Conservation (phyloP, 1,140 invertebrate genomes). For the Heliconius hermathena region DNA sequence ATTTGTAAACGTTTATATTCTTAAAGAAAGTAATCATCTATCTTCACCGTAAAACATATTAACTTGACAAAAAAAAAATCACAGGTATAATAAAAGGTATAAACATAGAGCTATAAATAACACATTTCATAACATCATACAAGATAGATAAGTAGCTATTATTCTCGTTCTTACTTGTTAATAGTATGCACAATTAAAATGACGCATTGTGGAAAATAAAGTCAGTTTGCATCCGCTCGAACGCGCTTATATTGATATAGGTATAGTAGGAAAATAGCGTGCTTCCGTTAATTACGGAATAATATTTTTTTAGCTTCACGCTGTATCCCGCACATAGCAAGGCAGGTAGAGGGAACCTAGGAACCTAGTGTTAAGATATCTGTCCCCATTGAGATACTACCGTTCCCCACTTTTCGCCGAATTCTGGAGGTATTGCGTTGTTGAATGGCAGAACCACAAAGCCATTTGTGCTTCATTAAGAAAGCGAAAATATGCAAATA, state of each 20-base stretch:
- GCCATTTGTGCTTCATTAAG: too few species aligned
- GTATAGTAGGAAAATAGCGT: constrained; percentile 19
- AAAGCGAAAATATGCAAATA: too few species aligned
- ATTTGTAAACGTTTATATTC: too few species aligned
- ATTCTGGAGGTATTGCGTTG: too few species aligned
- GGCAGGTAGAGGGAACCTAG: too few species aligned
- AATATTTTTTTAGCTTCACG: too few species aligned
- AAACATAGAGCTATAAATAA: neutral
- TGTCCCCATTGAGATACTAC: too few species aligned
- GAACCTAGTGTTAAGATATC: too few species aligned
- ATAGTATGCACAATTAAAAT: constrained; percentile 29
- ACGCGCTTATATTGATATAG: neutral
- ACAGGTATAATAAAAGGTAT: neutral
- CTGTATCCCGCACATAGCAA: too few species aligned
- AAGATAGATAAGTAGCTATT: neutral
- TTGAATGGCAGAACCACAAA: too few species aligned
- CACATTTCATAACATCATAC: neutral
- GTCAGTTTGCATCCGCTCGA: constrained; percentile 32
- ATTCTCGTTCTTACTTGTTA: neutral
- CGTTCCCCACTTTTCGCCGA: too few species aligned
- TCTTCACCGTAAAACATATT: neutral
- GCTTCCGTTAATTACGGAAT: constrained; percentile 13
- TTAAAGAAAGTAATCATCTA: too few species aligned
- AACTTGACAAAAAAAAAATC: neutral
- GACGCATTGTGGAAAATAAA: constrained; percentile 40